Conservation (phyloP, 2,888 invertebrate genomes). For the Caenorhabditis wallacei region DNA sequence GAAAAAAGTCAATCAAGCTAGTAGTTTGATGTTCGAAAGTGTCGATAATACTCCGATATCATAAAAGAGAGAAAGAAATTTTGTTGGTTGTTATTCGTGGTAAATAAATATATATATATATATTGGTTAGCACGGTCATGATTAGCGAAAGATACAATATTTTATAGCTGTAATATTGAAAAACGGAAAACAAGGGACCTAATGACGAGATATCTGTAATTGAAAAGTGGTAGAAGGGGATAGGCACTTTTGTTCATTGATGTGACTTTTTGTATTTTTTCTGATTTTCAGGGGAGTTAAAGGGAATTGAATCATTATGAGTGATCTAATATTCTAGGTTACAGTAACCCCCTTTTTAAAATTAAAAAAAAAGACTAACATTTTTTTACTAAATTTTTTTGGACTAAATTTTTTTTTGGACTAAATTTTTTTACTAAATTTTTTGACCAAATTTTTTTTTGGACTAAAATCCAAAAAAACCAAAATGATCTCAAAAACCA, state of each 20-base stretch:
- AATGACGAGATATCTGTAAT: slow-evolving; percentile 26
- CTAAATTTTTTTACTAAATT: too few species aligned
- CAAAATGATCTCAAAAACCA: background rate
- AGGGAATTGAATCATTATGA: too few species aligned
- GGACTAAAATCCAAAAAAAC: background rate
- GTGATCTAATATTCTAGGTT: too few species aligned
- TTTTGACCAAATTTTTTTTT: too few species aligned
- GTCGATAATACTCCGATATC: slow-evolving; percentile 31
- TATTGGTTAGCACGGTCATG: slow-evolving; percentile 11
- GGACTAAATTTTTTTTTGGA: too few species aligned
- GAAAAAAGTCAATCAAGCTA: slow-evolving; percentile 47
- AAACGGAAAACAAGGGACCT: slow-evolving; percentile 10
- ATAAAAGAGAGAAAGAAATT: background rate
- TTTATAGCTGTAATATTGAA: slow-evolving; percentile 19
- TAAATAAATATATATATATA: background rate
- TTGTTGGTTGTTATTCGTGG: slow-evolving; percentile 33
- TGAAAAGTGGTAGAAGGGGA: background rate
- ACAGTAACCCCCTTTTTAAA: too few species aligned
- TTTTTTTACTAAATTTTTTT: too few species aligned
- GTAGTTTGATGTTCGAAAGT: slow-evolving; percentile 46
- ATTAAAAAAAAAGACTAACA: too few species aligned
- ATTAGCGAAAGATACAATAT: slow-evolving; percentile 22
- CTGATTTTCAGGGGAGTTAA: background rate
- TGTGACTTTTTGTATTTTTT: slow-evolving; percentile 16
- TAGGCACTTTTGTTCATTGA: background rate